Evolutionary conservation across 2,113 vertebrate genomes (phyloP), one percentile per base, ranked within the genome.

Genomic region (Tychaedon coryphoeus): DNA sequence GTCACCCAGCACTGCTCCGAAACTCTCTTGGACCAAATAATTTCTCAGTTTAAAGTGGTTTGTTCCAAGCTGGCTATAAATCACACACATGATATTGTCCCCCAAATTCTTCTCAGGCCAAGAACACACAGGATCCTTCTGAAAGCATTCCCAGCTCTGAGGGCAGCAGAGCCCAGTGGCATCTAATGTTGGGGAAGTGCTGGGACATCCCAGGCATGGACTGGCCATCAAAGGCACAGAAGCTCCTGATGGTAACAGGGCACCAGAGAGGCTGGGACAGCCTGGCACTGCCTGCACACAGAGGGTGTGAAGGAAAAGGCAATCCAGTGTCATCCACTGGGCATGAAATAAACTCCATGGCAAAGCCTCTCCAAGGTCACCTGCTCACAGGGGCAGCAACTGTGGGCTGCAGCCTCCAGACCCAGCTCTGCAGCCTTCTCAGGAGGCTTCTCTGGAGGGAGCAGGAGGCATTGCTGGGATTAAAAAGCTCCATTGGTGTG

Each of bases 231-330:
- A 31, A 58, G 34, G 42, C 71, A 34, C 38, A 17, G 54, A 36
- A 69, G 22, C 7, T n/a, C 48, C 69, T 36, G 9, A 2, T 5
- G 13, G 14, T 42, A 42, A 12, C 40, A 69, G 45, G 29, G 14
- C 69, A 45, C 18, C 0, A 2, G 24, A 8, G 33, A 31, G 12
- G 5, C 33, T 75, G 48, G 56, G 69, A 9, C 40, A 56, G 28
- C 28, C 19, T 1, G 0, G 31, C 3, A 4, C 10, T 58, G 57
- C 57, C 38, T 66, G 24, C 13, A 38, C 0, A 0, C 64, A 38
- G 7, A 33, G 51, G 8, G 3, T 43, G 48, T 36, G 29, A 72
- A 43, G 47, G n/a, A 64, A 82, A 71, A 48, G 45, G 13, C n/a
- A 69, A 34, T 12, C n/a, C 16, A 3, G 45, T 40, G 31, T 57